Base-by-base conservation (phyloP, 2,888 invertebrate genomes). In the Cecidostiba fungosa region DNA sequence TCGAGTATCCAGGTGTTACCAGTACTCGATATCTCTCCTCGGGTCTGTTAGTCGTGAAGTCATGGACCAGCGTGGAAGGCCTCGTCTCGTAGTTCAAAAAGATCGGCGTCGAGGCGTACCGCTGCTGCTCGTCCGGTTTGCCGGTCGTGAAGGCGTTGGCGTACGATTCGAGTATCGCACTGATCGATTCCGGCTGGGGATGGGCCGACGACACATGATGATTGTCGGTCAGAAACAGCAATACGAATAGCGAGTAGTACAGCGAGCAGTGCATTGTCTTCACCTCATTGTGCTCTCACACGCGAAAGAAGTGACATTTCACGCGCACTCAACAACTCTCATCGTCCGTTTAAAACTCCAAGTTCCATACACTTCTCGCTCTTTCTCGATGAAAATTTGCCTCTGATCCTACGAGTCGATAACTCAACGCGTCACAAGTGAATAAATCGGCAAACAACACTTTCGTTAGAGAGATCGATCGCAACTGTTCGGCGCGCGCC, bases 401-500 rank as follows among this genome's bases (percentile, higher is more conserved):
- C 43, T 43, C 43, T 43, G 43, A 12, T 43, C 12, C 12, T 10
- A 12, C 10, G 43, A 19, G 47, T 6, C 3, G 47, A 47, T 12
- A 47, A 47, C n/a, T 54, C 2, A 14, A 19, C n/a, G 62, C 23
- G 23, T 54, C 62, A 62, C 62, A 8, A 62, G 62, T 10, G 23
- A 62, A 62, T 10, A 62, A n/a, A n/a, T n/a, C n/a, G n/a, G n/a
- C n/a, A n/a, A n/a, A 62, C 78, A 50, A 82, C 70, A 85, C 88
- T 87, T 89, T 90, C 89, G 88, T 91, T 88, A 87, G 89, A 89
- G 86, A 84, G 85, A 88, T 88, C 86, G 89, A 89, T 84, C 88
- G 86, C 88, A 87, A 93, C 93, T 93, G 91, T 84, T 88, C 88
- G 88, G 88, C 87, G 88, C 88, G 88, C 89, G 88, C 86, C 84